Base-by-base conservation (phyloP, 2,888 invertebrate species). In the Phoenoteleia sp. region DNA sequence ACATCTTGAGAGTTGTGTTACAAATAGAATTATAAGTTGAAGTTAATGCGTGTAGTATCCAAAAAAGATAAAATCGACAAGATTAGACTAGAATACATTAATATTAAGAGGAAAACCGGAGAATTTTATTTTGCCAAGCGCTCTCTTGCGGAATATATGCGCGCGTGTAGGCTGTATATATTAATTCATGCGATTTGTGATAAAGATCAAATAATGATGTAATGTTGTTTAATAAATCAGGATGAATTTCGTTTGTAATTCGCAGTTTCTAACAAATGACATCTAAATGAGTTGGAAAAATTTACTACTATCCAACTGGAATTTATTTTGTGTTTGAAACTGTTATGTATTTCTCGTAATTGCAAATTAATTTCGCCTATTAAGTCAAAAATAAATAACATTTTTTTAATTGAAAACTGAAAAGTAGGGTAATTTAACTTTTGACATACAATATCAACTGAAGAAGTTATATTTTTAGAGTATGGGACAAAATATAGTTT, bases 21-120 rank as follows among this genome's bases (percentile, higher is more conserved):
- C 81, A 85, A 85, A 85, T 85, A 85, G 85, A 85, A 85, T 81
- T 85, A 85, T 79, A 81, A 81, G 81, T 77, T 85, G 85, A 79
- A 81, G 79, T 85, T 85, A 86, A 86, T 83, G 80, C 83, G 80
- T 83, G 85, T 86, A 80, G 85, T 80, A 86, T 83, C 49, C 76
- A 52, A 83, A 83, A 83, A 80, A 82, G 85, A 86, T 86, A 86
- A 82, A 82, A 86, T 86, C 85, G 83, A 83, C 82, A 86, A 86
- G 85, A 86, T 86, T 83, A 86, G 67, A 66, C 66, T 17, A 47
- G 85, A 86, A 86, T 86, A 86, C 67, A 86, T 86, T 64, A 86
- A 86, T 83, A 86, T 76, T 76, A 72, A 25, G 67, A 86, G 82
- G 79, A 85, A 82, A 85, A 79, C 82, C 75, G 23, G 23, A 75